Evolutionary conservation across 2,888 invertebrate species (phyloP).

Genomic region (Andrena bucephala): DNA sequence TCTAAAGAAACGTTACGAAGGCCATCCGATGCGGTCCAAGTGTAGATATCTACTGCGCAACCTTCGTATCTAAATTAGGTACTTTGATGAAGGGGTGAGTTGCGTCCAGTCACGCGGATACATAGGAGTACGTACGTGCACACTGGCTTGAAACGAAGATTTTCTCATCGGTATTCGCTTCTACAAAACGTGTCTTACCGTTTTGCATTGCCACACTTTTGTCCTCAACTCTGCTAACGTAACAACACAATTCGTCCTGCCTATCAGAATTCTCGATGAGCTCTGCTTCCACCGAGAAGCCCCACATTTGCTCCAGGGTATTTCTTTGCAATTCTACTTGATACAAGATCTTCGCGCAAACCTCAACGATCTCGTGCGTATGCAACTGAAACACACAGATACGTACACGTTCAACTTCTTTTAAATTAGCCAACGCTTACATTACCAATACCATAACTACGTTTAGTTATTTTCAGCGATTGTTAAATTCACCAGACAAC

Average conservation of each 20-base stretch:
- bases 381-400: slow-evolving; percentile 88
- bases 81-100: not conserved
- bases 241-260: slow-evolving; percentile 98
- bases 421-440: no score
- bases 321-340: slow-evolving; percentile 97
- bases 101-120: not conserved
- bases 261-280: slow-evolving; percentile 97
- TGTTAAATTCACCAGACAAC: no score
- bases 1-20: slow-evolving; percentile 50
- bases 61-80: slow-evolving; percentile 55
- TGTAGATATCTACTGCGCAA: slow-evolving; percentile 18
- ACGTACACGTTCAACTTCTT: no score
- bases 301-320: slow-evolving; percentile 98
- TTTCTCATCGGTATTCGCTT: not conserved
- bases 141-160: not conserved
- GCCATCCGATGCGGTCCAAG: slow-evolving; percentile 28
- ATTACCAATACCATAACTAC: no score
- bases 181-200: slow-evolving; percentile 88
- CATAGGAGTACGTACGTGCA: not conserved
- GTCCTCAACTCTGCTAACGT: slow-evolving; percentile 97
- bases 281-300: slow-evolving; percentile 98
- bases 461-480: no score
- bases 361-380: slow-evolving; percentile 97
- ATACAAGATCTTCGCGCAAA: slow-evolving; percentile 98
- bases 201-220: slow-evolving; percentile 98